A percentile compares a stretch with the other conserved stretches of the same genome.
Conservation (phyloP, 1,140 invertebrate species). For the Helicoverpa zea region DNA sequence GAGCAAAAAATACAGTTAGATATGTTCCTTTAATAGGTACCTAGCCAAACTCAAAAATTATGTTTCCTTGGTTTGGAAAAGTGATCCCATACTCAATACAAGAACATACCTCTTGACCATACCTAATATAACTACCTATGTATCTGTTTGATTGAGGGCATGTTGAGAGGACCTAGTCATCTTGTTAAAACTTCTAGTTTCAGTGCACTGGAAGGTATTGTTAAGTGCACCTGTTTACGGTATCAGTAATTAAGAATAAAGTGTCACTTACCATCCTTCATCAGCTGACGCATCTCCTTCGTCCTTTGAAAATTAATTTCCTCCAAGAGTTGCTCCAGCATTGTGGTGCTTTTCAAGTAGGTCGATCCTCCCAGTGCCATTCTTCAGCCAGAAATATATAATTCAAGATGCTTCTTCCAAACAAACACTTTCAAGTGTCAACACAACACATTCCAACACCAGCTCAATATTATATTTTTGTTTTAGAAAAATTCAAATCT, state of each 20-base stretch:
- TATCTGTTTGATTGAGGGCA: too few species aligned
- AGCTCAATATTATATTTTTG: neutral
- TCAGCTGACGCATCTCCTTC: slow-evolving; percentile 95
- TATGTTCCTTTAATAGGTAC: too few species aligned
- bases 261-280: slow-evolving; percentile 92
- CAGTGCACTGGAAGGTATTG: neutral
- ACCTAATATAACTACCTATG: too few species aligned
- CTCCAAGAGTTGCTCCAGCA: slow-evolving; percentile 94
- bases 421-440: slow-evolving; percentile 59
- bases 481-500: too few species aligned
- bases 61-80: too few species aligned
- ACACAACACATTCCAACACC: slow-evolving; percentile 54
- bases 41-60: too few species aligned
- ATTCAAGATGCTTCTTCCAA: slow-evolving; percentile 41
- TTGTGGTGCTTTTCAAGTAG: slow-evolving; percentile 90
- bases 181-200: too few species aligned
- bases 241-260: neutral
- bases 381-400: slow-evolving; percentile 47
- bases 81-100: too few species aligned
- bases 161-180: too few species aligned
- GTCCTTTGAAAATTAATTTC: slow-evolving; percentile 96
- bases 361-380: slow-evolving; percentile 89
- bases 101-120: too few species aligned
- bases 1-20: too few species aligned
- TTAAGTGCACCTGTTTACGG: neutral